Base-by-base conservation (phyloP, 2,888 invertebrate species). In the Neuroscelio doddi region DNA sequence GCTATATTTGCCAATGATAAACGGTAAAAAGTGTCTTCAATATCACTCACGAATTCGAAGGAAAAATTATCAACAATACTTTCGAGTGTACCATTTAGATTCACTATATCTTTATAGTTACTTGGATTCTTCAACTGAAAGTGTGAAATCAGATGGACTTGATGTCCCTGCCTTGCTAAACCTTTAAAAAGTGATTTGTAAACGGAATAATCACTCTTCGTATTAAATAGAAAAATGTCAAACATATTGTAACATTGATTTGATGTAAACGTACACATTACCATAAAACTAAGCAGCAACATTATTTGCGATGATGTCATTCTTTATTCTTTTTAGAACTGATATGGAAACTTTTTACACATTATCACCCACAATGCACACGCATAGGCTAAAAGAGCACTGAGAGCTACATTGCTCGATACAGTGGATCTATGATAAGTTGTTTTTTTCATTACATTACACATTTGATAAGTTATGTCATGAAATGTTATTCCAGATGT, bases 141-240 rank as follows among this genome's bases (percentile, higher is more conserved):
- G 41, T 80, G 77, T 46, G 82, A 74, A 3, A 78, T 62, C 1
- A 77, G 72, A 24, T 77, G 76, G n/a, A 86, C 82, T 55, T 84
- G 83, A 62, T 87, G 87, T 0, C 87, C 85, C 9, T 80, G 69
- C 7, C 74, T 66, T 1, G 85, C 74, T 1, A 87, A 78, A 36
- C 83, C 85, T 44, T 79, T 80, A 9, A 85, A 77, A 34, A 87
- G 56, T 0, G 84, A 73, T 21, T 77, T 80, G 53, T 80, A 81
- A 80, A 86, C 86, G 72, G 84, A 83, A 26, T 79, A 85, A 52
- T 87, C 87, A 39, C 86, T 86, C 57, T 78, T 85, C 1, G 81
- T 83, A 9, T 84, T 82, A 57, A 85, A 84, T 0, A 83, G 78
- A 58, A 85, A 86, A 0, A 85, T 75, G 0, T 83, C 85, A 16